Conservation (phyloP, 1,140 invertebrate genomes). For the Aphelinus certus region DNA sequence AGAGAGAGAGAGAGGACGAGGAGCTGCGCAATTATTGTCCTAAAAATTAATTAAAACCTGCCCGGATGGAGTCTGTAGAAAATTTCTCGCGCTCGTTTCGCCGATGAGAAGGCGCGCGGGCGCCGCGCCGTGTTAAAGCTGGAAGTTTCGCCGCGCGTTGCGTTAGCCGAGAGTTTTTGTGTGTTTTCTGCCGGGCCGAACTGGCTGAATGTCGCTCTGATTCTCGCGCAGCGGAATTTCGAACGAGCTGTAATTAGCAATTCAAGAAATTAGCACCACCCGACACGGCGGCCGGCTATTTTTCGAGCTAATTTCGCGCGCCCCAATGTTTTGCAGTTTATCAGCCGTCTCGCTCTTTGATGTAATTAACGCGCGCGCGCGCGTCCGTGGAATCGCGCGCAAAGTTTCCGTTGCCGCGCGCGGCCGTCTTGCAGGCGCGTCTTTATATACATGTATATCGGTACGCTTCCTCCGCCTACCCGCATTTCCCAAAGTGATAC, state of each 20-base stretch:
- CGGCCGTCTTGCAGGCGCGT: too few relatives aligned
- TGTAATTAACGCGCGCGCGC: slow-evolving; percentile 1
- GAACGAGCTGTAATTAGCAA: slow-evolving; percentile 24
- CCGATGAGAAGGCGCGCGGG: background rate
- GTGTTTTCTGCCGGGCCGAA: background rate
- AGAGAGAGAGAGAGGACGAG: too few relatives aligned
- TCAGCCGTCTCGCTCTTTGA: slow-evolving; percentile 16
- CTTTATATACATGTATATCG: too few relatives aligned
- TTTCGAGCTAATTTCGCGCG: slow-evolving; percentile 11
- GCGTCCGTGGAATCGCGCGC: too few relatives aligned
- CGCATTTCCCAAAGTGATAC: too few relatives aligned
- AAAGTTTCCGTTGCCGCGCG: too few relatives aligned
- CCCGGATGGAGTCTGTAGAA: slow-evolving; percentile 4
- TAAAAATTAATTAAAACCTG: slow-evolving; percentile 21
- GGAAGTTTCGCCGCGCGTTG: background rate
- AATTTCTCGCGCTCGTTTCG: background rate
- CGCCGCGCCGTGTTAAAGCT: background rate
- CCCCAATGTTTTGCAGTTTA: background rate
- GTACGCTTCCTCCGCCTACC: too few relatives aligned
- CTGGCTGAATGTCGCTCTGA: slow-evolving; percentile 13
- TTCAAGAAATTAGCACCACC: slow-evolving; percentile 28
- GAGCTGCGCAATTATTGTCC: slow-evolving; percentile 7
- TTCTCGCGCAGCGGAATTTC: slow-evolving; percentile 5
- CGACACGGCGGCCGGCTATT: background rate
- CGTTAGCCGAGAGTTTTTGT: background rate